Evolutionary conservation across 2,797 vertebrate genomes (phyloP).

Genomic region (Triplophysa bombifrons): DNA sequence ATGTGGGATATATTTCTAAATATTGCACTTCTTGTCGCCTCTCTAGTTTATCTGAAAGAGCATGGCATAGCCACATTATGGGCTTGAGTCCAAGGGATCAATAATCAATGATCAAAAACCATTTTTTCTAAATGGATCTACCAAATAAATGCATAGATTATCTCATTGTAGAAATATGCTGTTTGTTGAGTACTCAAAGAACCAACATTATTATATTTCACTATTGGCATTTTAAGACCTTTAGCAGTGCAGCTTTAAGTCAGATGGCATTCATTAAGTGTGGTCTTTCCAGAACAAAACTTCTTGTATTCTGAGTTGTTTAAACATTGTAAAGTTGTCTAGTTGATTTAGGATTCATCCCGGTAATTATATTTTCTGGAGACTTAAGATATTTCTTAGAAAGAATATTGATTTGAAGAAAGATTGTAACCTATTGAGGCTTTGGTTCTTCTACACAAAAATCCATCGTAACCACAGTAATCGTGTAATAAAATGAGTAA

Average conservation of each 20-base stretch:
- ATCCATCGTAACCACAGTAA: not conserved
- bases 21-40: too few relatives aligned
- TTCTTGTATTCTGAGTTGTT: not conserved
- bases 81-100: too few relatives aligned
- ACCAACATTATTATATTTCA: not conserved
- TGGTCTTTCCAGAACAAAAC: not conserved
- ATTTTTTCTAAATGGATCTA: too few relatives aligned
- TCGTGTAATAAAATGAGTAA: constrained; percentile 19
- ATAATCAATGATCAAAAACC: too few relatives aligned
- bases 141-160: too few relatives aligned
- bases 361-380: not conserved
- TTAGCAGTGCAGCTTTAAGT: not conserved
- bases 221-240: not conserved
- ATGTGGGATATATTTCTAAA: not conserved
- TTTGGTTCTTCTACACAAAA: constrained; percentile 20
- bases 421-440: not conserved
- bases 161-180: too few relatives aligned
- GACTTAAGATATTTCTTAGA: not conserved
- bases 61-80: too few relatives aligned
- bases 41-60: too few relatives aligned
- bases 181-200: too few relatives aligned
- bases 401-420: not conserved
- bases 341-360: not conserved
- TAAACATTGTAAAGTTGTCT: not conserved
- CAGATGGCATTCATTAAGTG: not conserved